phyloP scores from a whole-genome alignment of 2,888 invertebrate species.

The Sinhomidia bicolor region DNA sequence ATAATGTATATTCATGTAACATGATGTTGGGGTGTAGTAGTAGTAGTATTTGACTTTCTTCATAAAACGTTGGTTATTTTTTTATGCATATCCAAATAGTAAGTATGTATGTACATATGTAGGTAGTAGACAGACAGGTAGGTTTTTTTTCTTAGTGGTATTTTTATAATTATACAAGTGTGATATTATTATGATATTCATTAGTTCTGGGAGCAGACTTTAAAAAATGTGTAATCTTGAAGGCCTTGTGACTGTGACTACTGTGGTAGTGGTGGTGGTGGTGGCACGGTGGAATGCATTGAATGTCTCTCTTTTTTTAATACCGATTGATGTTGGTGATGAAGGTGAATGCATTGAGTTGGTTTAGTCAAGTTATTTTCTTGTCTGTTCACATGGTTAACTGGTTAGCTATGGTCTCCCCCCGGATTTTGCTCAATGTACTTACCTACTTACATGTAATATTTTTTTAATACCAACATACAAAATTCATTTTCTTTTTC shows the following conservation, averaged over 20 bases:
- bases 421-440: constrained; percentile 39
- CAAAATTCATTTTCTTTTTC: neutral
- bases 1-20: neutral
- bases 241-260: neutral
- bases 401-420: constrained; percentile 67
- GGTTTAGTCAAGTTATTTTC: neutral
- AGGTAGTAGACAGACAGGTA: neutral
- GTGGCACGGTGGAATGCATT: neutral
- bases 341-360: neutral
- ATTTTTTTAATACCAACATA: neutral
- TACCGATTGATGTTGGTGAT: neutral
- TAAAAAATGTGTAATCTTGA: constrained; percentile 57
- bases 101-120: too few relatives aligned
- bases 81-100: too few relatives aligned
- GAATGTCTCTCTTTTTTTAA: too few relatives aligned
- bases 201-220: constrained; percentile 73
- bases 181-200: constrained; percentile 59
- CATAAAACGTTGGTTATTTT: too few relatives aligned
- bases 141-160: neutral
- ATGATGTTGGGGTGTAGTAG: neutral
- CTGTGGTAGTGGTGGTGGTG: neutral
- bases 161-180: constrained; percentile 6
- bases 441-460: too few relatives aligned
- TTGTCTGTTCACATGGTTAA: constrained; percentile 66
- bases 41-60: neutral